phyloP scores from a whole-genome alignment of 2,888 invertebrate species.

The Netelia inedita region DNA sequence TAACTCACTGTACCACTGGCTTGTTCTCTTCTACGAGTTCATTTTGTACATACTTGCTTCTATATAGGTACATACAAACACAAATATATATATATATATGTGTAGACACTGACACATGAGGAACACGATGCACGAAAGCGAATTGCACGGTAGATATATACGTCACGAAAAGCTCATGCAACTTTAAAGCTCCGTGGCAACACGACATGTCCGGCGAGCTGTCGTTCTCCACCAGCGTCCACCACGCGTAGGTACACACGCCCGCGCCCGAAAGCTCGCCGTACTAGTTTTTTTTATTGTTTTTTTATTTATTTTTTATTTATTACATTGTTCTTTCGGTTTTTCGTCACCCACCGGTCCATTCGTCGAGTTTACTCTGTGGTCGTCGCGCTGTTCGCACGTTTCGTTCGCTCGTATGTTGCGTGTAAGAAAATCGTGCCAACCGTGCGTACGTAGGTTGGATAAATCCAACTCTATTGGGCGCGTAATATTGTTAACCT shows the following conservation, averaged over 20 bases:
- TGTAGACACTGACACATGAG: too few relatives aligned
- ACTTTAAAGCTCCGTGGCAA: constrained; percentile 43
- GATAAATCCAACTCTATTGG: constrained; percentile 28
- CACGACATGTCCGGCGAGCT: constrained; percentile 39
- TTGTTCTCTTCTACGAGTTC: neutral
- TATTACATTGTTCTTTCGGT: constrained; percentile 10
- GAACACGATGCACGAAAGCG: too few relatives aligned
- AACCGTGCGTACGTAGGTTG: neutral
- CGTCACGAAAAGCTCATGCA: constrained; percentile 41
- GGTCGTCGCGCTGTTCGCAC: constrained; percentile 23
- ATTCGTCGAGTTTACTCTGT: constrained; percentile 36
- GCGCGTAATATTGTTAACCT: constrained; percentile 56
- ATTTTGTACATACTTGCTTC: neutral
- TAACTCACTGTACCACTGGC: neutral
- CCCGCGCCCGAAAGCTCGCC: constrained; percentile 30
- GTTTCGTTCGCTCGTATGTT: constrained; percentile 42
- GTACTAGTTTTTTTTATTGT: neutral
- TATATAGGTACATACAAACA: too few relatives aligned
- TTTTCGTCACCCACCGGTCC: constrained; percentile 15
- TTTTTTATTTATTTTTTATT: neutral
- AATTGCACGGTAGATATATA: neutral
- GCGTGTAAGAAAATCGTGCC: constrained; percentile 18
- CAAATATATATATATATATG: too few relatives aligned
- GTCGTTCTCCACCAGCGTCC: constrained; percentile 5
- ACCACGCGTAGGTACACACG: neutral